Evolutionary conservation across 2,113 vertebrate species (phyloP).

Genomic region (Elachura formosa): DNA sequence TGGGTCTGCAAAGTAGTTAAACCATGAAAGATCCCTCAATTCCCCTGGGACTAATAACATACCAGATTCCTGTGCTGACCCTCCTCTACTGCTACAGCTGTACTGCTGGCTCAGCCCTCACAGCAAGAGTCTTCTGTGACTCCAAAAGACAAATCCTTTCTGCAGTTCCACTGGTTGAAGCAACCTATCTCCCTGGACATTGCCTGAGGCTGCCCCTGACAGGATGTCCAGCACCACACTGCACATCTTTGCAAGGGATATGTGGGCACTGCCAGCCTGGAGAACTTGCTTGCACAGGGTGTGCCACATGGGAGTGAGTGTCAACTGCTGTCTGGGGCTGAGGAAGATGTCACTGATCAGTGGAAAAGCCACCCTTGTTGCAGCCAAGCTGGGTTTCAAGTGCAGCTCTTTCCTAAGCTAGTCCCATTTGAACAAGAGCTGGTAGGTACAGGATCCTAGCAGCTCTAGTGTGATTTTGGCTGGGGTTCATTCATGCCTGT

Average conservation of each 20-base stretch:
- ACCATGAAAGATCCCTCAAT: not conserved
- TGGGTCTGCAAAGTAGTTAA: not conserved
- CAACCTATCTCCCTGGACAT: not conserved
- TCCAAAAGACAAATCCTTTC: not conserved
- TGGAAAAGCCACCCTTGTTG: not conserved
- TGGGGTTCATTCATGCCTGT: not conserved
- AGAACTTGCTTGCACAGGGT: not conserved
- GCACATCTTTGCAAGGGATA: not conserved
- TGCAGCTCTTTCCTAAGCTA: not conserved
- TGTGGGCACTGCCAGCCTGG: not conserved
- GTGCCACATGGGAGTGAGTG: not conserved
- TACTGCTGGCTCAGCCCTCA: not conserved
- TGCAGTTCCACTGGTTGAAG: not conserved
- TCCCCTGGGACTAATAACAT: not conserved
- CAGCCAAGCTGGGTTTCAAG: not conserved
- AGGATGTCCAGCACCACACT: fast-evolving
- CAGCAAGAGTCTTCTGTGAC: not conserved
- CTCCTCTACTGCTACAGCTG: not conserved
- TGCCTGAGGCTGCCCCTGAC: fast-evolving
- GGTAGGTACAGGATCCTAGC: not conserved
- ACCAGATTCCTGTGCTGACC: not conserved
- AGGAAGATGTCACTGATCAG: not conserved
- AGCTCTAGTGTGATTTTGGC: not conserved
- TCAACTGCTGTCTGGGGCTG: not conserved
- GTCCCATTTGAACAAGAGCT: not conserved